Conservation (phyloP, 1,140 invertebrate genomes). For the Tribolium castaneum region DNA sequence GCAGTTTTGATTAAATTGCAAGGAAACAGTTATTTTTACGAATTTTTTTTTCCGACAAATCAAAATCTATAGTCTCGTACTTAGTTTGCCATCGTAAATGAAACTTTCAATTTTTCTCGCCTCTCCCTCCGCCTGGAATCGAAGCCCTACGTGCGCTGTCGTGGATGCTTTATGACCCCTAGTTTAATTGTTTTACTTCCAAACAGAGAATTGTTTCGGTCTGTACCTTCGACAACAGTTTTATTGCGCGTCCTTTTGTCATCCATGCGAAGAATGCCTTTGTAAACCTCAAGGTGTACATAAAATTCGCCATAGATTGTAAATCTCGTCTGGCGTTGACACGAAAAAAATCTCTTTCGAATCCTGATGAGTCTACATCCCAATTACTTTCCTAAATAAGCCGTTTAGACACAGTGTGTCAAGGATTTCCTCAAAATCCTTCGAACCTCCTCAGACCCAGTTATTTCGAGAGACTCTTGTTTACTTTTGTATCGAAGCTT, state of each 20-base stretch:
- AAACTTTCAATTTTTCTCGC: neutral
- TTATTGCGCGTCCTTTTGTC: conserved; percentile 46
- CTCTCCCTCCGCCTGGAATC: conserved; percentile 10
- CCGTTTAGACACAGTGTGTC: conserved; percentile 17
- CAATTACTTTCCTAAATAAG: conserved; percentile 1
- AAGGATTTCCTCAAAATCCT: conserved; percentile 4
- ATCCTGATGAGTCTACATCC: neutral
- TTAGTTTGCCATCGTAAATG: neutral
- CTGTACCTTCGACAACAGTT: conserved; percentile 42
- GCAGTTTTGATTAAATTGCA: no score
- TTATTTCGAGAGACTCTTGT: neutral
- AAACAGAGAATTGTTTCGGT: conserved; percentile 28
- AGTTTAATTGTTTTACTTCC: conserved; percentile 53
- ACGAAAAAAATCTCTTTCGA: conserved; percentile 26
- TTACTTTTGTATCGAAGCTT: neutral
- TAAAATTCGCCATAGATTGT: conserved; percentile 44
- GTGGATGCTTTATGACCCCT: conserved; percentile 47
- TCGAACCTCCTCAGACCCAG: neutral
- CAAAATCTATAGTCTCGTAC: no score
- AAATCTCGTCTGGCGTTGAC: conserved; percentile 33
- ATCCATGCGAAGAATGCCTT: conserved; percentile 41
- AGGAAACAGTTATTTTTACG: no score
- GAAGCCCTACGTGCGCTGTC: conserved; percentile 50
- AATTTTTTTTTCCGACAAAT: no score
- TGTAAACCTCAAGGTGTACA: conserved; percentile 37